These are phyloP conservation scores for Chymomyza costata DNA, from an alignment of 1,140 invertebrate species.

Conservation along the genomic window DNA sequence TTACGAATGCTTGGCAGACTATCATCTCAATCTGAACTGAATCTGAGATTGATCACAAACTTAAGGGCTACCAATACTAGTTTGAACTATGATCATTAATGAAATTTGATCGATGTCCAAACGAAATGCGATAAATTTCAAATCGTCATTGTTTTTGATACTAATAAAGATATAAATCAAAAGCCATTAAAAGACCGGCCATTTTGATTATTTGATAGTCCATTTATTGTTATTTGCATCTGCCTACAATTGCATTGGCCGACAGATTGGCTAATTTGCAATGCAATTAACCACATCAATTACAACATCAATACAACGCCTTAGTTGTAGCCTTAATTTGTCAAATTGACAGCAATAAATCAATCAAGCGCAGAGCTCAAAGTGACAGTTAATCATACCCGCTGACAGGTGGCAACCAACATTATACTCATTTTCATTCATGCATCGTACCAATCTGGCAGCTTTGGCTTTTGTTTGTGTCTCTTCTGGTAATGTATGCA, in stretches of 20 bases:
- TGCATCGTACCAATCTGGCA: not conserved
- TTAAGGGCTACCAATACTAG: too few relatives aligned
- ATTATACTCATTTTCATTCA: slow-evolving; percentile 12
- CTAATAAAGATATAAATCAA: too few relatives aligned
- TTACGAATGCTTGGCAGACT: too few relatives aligned
- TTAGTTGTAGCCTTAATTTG: slow-evolving; percentile 62
- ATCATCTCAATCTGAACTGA: too few relatives aligned
- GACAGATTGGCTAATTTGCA: slow-evolving; percentile 10
- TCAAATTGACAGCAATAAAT: slow-evolving; percentile 73
- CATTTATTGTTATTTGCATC: not conserved
- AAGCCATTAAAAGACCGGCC: too few relatives aligned
- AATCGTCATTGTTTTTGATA: too few relatives aligned
- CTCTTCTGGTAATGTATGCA: slow-evolving; percentile 59
- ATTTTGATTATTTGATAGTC: too few relatives aligned
- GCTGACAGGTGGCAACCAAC: slow-evolving; percentile 52
- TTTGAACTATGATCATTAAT: too few relatives aligned
- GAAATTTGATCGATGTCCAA: too few relatives aligned
- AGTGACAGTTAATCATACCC: slow-evolving; percentile 64
- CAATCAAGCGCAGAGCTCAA: slow-evolving; percentile 61
- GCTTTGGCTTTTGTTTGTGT: not conserved
- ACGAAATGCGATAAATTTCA: too few relatives aligned
- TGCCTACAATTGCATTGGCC: slow-evolving; percentile 10
- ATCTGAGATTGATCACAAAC: too few relatives aligned
- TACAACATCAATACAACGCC: slow-evolving; percentile 9
- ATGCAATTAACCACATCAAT: too few relatives aligned